phyloP scores from a whole-genome alignment of 2,113 vertebrate species.

The Sander vitreus region DNA sequence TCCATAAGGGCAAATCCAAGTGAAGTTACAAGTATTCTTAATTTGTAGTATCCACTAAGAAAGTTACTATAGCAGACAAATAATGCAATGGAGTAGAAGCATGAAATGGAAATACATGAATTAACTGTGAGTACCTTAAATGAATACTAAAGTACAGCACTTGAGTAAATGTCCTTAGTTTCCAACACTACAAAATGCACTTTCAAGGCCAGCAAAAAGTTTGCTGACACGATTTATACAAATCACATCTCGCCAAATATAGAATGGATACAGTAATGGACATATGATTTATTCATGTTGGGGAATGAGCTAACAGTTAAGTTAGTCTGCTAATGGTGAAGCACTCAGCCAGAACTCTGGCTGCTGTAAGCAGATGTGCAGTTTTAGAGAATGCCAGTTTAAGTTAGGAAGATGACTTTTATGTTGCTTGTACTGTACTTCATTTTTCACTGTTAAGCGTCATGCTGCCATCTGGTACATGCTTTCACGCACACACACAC shows the following conservation, averaged over 20 bases:
- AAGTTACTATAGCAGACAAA: background rate
- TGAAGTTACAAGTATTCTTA: no score
- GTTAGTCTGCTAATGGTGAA: slow-evolving; percentile 3
- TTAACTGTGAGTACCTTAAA: background rate
- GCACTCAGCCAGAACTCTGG: slow-evolving; percentile 4
- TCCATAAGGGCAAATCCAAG: no score
- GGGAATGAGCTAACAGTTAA: slow-evolving; percentile 1
- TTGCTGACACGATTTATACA: slow-evolving; percentile 11
- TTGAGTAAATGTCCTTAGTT: background rate
- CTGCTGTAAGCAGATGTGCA: background rate
- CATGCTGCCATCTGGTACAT: slow-evolving; percentile 26
- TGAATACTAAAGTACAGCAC: background rate
- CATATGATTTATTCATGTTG: slow-evolving; percentile 55
- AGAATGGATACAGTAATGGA: slow-evolving; percentile 46
- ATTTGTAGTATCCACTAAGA: no score
- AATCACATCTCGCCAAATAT: slow-evolving; percentile 15
- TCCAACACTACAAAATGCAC: background rate
- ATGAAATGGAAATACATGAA: no score
- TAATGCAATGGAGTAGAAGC: background rate
- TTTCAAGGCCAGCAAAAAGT: background rate
- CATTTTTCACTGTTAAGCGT: background rate
- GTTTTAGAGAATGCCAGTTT: slow-evolving; percentile 11
- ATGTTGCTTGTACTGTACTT: background rate
- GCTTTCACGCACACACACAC: background rate
- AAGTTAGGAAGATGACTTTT: slow-evolving; percentile 30